phyloP scores from a whole-genome alignment of 2,888 invertebrate species.

The Steinernema hermaphroditum region DNA sequence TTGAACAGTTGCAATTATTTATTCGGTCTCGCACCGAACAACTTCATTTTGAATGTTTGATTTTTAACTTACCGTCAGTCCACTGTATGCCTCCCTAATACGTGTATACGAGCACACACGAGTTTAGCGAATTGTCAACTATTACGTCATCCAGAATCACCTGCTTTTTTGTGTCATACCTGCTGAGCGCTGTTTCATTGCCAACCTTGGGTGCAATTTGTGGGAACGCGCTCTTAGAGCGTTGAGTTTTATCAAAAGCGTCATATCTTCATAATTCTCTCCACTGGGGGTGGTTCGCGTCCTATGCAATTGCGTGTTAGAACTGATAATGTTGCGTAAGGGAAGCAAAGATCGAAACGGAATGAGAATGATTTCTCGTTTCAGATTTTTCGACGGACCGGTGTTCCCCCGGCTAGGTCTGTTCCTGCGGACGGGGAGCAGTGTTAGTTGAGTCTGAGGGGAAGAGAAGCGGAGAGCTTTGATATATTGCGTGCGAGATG shows the following conservation, averaged over 20 bases:
- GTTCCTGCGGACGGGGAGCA: not conserved
- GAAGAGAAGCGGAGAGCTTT: not conserved
- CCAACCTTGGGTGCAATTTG: no score
- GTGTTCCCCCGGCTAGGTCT: conserved; percentile 3
- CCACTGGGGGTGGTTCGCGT: not conserved
- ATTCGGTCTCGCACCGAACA: conserved; percentile 30
- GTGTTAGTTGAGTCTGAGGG: no score
- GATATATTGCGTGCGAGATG: not conserved
- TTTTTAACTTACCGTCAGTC: conserved; percentile 22
- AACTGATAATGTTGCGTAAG: conserved; percentile 12
- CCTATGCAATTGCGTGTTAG: not conserved
- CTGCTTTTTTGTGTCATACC: not conserved
- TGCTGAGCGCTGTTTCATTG: not conserved
- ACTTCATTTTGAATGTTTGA: conserved; percentile 2
- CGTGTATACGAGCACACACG: not conserved
- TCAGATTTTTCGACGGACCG: not conserved
- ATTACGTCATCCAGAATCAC: not conserved
- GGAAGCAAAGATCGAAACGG: conserved; percentile 20
- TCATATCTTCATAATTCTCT: not conserved
- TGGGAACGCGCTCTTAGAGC: not conserved
- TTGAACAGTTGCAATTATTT: conserved; percentile 18
- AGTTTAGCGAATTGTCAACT: no score
- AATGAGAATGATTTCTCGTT: not conserved
- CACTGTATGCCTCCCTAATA: not conserved
- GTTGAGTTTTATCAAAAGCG: not conserved